Evolutionary conservation across 2,888 invertebrate genomes (phyloP).

Genomic region (Biston betularia): DNA sequence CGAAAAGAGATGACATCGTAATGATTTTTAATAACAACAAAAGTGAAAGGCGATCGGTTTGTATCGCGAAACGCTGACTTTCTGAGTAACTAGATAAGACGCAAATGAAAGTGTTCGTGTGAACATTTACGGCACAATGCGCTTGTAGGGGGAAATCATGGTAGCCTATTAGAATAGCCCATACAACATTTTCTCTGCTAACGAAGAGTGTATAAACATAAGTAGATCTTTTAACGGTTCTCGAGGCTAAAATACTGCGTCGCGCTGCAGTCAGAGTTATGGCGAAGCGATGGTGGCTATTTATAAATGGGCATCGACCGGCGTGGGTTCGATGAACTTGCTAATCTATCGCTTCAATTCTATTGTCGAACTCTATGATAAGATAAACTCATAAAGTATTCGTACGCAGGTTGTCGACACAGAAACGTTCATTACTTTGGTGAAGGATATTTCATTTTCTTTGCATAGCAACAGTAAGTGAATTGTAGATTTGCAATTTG

Average conservation of each 20-base stretch:
- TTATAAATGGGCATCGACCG: conserved; percentile 71
- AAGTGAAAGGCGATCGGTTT: conserved; percentile 78
- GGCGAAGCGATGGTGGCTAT: conserved; percentile 65
- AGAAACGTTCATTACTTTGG: conserved; percentile 7
- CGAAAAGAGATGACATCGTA: conserved; percentile 64
- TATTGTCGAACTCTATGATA: conserved; percentile 62
- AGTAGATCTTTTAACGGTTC: conserved; percentile 57
- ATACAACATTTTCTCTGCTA: conserved; percentile 42
- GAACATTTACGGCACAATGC: conserved; percentile 64
- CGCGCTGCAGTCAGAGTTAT: conserved; percentile 64
- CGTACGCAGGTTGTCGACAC: conserved; percentile 18
- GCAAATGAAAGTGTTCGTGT: conserved; percentile 78
- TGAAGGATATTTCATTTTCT: background rate
- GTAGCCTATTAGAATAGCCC: conserved; percentile 43
- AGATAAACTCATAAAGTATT: conserved; percentile 49
- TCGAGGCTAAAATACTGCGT: conserved; percentile 42
- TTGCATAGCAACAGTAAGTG: conserved; percentile 8
- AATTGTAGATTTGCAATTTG: background rate
- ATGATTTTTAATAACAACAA: conserved; percentile 76
- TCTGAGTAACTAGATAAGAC: conserved; percentile 78
- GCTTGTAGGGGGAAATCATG: conserved; percentile 68
- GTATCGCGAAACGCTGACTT: conserved; percentile 63
- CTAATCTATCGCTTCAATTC: conserved; percentile 60
- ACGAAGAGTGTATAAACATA: conserved; percentile 26
- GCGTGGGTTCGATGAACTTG: conserved; percentile 66